These are phyloP conservation scores for Bos taurus DNA, from an alignment of 2,113 vertebrate species.

Conservation along the genomic window DNA sequence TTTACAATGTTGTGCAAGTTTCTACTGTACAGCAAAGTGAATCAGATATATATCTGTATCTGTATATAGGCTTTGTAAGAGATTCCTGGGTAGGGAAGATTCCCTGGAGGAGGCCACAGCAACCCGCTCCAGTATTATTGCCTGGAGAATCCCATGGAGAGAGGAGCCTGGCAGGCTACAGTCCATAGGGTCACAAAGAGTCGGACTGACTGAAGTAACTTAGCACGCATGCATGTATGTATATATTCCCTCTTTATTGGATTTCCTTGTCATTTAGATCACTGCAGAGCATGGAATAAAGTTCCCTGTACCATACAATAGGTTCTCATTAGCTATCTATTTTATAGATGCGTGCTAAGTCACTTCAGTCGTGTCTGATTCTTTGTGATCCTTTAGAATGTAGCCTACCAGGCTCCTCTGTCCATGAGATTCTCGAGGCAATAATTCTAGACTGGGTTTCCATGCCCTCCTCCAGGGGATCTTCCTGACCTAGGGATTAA, in stretches of 20 bases:
- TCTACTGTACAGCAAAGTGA: background rate
- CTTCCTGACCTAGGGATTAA: background rate
- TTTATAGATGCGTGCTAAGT: background rate
- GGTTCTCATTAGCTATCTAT: background rate
- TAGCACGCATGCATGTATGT: background rate
- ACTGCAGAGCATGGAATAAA: background rate
- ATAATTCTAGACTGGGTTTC: background rate
- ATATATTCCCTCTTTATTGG: background rate
- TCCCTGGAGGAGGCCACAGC: background rate
- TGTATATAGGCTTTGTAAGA: background rate
- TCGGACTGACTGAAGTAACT: background rate
- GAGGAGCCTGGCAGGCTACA: background rate
- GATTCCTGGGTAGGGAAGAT: background rate
- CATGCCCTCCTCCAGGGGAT: background rate
- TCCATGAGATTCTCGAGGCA: background rate
- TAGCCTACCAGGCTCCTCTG: background rate
- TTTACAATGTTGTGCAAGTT: background rate
- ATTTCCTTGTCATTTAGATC: background rate
- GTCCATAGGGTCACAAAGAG: background rate
- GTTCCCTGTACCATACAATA: background rate
- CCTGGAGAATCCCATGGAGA: background rate
- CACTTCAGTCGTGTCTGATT: background rate
- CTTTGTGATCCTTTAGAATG: background rate
- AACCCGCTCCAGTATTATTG: background rate
- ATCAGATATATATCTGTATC: background rate